Evolutionary conservation across 2,113 vertebrate species (phyloP), one percentile per base, ranked within the genome.

Genomic region (Charadrius vociferus): DNA sequence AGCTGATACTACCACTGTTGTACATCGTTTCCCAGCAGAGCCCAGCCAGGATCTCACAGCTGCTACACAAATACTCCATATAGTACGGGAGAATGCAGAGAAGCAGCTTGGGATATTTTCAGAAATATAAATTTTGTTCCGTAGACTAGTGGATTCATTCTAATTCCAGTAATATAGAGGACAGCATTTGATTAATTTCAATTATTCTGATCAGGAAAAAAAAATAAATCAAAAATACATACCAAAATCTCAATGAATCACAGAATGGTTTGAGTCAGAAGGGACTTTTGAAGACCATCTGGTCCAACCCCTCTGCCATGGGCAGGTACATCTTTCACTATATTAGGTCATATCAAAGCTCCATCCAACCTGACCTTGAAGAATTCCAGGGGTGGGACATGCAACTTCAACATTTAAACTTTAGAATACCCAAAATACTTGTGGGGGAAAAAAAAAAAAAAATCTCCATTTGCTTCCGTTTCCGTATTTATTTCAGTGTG

Each of bases 161-260:
- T 90, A 11, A 17, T 67, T 32, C 17, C 0, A 0, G 13, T 39
- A 82, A 66, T 29, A 53, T 1, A 3, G 0, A 52, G 27, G 23
- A 4, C 19, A 71, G 68, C 24, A 47, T 56, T 77, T 65, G 4
- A 37, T 79, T 88, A 23, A 52, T 73, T 88, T 43, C 5, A 61
- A 8, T 62, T 41, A 10, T 37, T 70, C 26, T 27, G 4, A 30
- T 67, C 50, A 39, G 32, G 10, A 8, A 53, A 74, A 34, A 34
- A 27, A 50, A 13, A 32, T 39, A 32, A 61, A 49, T 47, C 0
- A 83, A 86, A 92, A 70, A 27, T 20, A 12, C 6, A 6, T 24
- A 52, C 26, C 34, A 52, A 79, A 78, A 62, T 81, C 23, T 4
- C 32, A 24, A 2, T 59, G 8, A 63, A 43, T 71, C 56, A 53